Conservation (phyloP, 2,113 vertebrate species). For the Eclectus roratus region DNA sequence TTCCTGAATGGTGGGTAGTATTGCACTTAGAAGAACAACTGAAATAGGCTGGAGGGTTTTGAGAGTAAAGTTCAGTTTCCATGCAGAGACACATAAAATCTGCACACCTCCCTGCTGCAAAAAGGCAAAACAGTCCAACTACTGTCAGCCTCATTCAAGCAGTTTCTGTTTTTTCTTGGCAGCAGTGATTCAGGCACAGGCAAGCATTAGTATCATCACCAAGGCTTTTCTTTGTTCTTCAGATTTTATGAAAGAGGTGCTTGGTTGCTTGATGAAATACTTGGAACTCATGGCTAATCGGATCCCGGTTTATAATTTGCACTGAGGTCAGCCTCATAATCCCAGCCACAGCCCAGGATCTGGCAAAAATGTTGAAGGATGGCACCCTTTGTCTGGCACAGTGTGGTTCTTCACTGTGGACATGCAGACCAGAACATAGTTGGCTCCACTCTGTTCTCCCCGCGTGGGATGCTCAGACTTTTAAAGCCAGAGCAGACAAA, state of each 20-base stretch:
- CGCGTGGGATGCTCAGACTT: accelerated
- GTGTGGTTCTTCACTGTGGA: accelerated
- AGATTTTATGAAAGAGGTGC: background rate
- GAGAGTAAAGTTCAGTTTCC: background rate
- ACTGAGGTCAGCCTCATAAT: background rate
- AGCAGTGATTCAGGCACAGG: background rate
- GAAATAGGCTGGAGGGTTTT: background rate
- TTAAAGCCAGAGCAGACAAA: background rate
- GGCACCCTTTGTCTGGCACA: background rate
- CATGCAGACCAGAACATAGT: background rate
- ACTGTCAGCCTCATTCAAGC: background rate
- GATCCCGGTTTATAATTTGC: background rate
- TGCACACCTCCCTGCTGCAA: accelerated
- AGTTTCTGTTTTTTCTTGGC: background rate
- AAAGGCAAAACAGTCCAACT: background rate
- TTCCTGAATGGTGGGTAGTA: background rate
- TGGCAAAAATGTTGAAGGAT: background rate
- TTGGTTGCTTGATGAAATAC: background rate
- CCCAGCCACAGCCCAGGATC: background rate
- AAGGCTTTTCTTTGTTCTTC: background rate
- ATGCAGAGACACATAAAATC: background rate
- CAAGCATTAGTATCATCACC: background rate
- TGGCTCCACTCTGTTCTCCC: background rate
- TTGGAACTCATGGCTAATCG: background rate
- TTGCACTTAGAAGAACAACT: background rate